phyloP scores from a whole-genome alignment of 2,113 vertebrate species.

The Ia io region DNA sequence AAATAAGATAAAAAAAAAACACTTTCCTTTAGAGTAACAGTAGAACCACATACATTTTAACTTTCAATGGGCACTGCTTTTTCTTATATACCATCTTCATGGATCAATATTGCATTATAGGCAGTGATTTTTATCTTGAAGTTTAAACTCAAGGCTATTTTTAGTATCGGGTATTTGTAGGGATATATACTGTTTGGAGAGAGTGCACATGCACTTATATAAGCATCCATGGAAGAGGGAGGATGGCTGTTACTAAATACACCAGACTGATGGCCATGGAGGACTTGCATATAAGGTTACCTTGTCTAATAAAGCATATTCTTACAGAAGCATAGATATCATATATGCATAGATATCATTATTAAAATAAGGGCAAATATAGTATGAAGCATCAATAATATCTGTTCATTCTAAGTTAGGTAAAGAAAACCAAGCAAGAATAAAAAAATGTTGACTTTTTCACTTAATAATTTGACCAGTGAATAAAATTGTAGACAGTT shows the following conservation, averaged over 20 bases:
- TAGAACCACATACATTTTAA: neutral
- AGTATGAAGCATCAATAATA: neutral
- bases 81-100: neutral
- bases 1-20: neutral
- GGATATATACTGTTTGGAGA: neutral
- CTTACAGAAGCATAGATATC: neutral
- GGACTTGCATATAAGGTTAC: neutral
- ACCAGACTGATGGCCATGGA: neutral
- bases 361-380: conserved; percentile 11
- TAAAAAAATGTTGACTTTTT: neutral
- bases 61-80: neutral
- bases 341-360: neutral
- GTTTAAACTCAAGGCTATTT: neutral
- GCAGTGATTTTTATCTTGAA: neutral
- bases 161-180: neutral
- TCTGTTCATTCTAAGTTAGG: neutral
- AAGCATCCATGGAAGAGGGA: neutral
- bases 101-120: neutral
- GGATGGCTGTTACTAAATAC: neutral
- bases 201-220: neutral
- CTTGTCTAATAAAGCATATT: neutral
- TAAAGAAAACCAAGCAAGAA: neutral
- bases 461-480: neutral
- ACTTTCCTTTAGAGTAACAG: neutral
- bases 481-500: neutral